Conservation (phyloP, 2,113 vertebrate species). For the Anoplopoma fimbria region DNA sequence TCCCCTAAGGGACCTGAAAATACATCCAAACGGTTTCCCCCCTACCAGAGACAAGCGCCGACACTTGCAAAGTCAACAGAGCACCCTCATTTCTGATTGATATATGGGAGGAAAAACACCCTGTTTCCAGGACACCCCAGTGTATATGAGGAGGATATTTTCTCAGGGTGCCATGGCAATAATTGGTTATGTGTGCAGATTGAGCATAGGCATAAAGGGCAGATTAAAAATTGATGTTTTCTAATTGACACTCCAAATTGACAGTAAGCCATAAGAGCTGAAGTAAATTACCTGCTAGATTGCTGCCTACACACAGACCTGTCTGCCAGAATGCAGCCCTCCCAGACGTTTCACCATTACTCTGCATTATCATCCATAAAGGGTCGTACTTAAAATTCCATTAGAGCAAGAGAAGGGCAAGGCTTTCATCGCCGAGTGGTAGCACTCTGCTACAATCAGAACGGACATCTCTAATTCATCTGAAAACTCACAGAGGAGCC, state of each 20-base stretch:
- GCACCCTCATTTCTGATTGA: constrained; percentile 38
- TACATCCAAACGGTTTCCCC: constrained; percentile 75
- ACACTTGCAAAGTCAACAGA: constrained; percentile 45
- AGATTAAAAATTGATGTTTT: constrained; percentile 75
- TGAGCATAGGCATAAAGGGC: constrained; percentile 45
- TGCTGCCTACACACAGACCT: constrained; percentile 47
- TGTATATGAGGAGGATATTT: constrained; percentile 39
- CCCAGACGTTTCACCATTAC: constrained; percentile 75
- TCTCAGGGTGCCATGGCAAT: constrained; percentile 55
- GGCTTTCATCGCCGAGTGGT: constrained; percentile 76
- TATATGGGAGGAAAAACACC: background rate
- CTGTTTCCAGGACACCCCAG: constrained; percentile 29
- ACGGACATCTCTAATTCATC: constrained; percentile 70
- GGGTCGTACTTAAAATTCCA: constrained; percentile 79
- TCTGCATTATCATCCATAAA: constrained; percentile 78
- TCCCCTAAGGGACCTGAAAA: constrained; percentile 76
- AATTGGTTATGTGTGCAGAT: constrained; percentile 59
- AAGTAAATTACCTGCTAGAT: constrained; percentile 60
- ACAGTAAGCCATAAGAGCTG: constrained; percentile 57
- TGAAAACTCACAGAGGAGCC: constrained; percentile 47
- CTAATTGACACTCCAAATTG: constrained; percentile 75
- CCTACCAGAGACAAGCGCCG: constrained; percentile 51
- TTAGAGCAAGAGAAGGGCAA: constrained; percentile 71
- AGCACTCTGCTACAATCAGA: constrained; percentile 75
- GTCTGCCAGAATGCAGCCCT: constrained; percentile 61